Percentiles rank a stretch among this genome's conserved stretches.
These are phyloP conservation scores for Scelioninae gen. 1 DNA, from an alignment of 2,888 invertebrate genomes.

Conservation along the genomic window DNA sequence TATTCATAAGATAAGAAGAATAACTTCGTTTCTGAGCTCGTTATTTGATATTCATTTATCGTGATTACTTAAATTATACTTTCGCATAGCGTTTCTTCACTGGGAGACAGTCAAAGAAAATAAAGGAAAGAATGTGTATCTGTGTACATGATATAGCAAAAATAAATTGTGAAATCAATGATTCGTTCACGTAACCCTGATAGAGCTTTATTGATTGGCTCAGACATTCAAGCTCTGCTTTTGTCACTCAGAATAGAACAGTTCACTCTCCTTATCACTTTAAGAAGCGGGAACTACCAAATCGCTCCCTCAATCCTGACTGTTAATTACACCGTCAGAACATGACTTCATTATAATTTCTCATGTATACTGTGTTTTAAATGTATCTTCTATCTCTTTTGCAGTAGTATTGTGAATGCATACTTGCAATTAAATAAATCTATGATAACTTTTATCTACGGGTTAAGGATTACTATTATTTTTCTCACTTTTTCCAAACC, in stretches of 20 bases:
- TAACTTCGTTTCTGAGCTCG: constrained; percentile 10
- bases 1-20: constrained; percentile 4
- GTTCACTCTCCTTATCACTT: constrained; percentile 67
- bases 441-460: too few species aligned
- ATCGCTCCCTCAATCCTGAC: constrained; percentile 57
- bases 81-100: constrained; percentile 7
- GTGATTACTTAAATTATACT: constrained; percentile 23
- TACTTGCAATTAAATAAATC: neutral
- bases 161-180: constrained; percentile 64
- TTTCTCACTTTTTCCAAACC: too few species aligned
- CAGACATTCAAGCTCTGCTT: constrained; percentile 62
- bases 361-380: constrained; percentile 26
- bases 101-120: neutral
- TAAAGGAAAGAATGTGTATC: constrained; percentile 12
- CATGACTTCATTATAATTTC: constrained; percentile 60
- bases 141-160: constrained; percentile 43
- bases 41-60: constrained; percentile 28
- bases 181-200: constrained; percentile 63
- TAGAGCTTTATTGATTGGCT: constrained; percentile 70
- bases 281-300: constrained; percentile 67
- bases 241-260: constrained; percentile 67
- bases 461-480: too few species aligned
- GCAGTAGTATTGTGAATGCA: neutral
- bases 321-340: constrained; percentile 66
- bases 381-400: constrained; percentile 4